phyloP scores from a whole-genome alignment of 2,888 invertebrate genomes.

The Homarus gammarus region DNA sequence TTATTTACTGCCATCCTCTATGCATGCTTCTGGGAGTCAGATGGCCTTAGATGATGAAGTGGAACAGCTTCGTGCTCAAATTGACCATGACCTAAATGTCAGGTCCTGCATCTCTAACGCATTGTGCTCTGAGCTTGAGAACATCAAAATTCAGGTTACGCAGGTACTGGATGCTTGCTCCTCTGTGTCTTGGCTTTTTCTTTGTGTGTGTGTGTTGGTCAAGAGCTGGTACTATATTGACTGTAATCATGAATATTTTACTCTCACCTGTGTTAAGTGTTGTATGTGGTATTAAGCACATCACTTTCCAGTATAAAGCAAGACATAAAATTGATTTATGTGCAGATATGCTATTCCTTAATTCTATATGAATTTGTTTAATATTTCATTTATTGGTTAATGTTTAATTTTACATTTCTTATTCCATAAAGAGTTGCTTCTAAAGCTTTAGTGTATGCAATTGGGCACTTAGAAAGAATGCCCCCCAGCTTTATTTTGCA shows the following conservation, averaged over 20 bases:
- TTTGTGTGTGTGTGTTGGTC: neutral
- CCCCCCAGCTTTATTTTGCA: too few relatives aligned
- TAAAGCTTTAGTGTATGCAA: too few relatives aligned
- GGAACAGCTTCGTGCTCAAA: conserved; percentile 43
- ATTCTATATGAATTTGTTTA: too few relatives aligned
- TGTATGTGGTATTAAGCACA: too few relatives aligned
- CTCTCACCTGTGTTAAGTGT: too few relatives aligned
- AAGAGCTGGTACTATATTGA: neutral
- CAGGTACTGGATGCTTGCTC: conserved; percentile 55
- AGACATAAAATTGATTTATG: too few relatives aligned
- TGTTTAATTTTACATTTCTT: too few relatives aligned
- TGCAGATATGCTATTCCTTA: too few relatives aligned
- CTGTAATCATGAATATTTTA: neutral
- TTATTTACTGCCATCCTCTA: conserved; percentile 13
- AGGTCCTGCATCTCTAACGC: conserved; percentile 39
- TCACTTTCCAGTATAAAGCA: too few relatives aligned
- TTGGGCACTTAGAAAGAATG: too few relatives aligned
- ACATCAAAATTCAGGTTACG: conserved; percentile 63
- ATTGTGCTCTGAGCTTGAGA: conserved; percentile 46
- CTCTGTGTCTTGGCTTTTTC: conserved; percentile 4
- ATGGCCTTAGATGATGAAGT: conserved; percentile 59
- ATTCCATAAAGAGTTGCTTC: too few relatives aligned
- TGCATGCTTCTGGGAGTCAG: conserved; percentile 63
- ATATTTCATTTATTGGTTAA: too few relatives aligned
- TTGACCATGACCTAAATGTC: conserved; percentile 36